A percentile compares a stretch with the other conserved stretches of the same genome.
Evolutionary conservation across 2,797 vertebrate species (phyloP).

Genomic region (Huso huso): DNA sequence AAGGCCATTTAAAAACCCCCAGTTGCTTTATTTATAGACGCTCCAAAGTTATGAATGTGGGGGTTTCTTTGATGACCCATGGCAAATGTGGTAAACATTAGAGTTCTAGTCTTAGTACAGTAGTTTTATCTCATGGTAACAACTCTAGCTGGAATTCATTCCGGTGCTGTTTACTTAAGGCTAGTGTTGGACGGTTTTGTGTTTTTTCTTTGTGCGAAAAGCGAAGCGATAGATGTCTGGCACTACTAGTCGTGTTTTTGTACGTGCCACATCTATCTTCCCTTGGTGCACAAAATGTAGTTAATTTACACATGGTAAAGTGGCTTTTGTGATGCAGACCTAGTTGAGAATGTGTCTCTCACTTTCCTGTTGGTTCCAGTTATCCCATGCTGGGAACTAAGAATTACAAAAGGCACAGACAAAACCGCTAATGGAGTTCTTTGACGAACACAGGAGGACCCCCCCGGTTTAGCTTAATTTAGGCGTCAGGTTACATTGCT

Average conservation of each 20-base stretch:
- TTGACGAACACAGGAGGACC: conserved; percentile 22
- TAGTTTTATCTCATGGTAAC: no score
- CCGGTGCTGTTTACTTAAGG: no score
- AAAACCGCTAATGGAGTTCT: conserved; percentile 32
- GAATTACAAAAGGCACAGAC: conserved; percentile 47
- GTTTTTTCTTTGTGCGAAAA: not conserved
- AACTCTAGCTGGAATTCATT: no score
- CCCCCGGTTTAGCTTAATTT: not conserved
- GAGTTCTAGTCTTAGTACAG: no score
- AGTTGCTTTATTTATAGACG: no score
- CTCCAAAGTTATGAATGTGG: no score
- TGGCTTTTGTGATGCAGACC: conserved; percentile 52
- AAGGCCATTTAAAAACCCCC: no score
- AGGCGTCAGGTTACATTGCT: not conserved
- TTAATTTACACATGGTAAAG: conserved; percentile 41
- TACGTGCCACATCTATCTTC: conserved; percentile 8
- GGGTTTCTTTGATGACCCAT: no score
- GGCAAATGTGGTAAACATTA: no score
- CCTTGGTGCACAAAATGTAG: conserved; percentile 21
- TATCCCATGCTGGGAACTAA: conserved; percentile 48
- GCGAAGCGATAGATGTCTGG: not conserved
- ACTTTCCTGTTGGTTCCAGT: conserved; percentile 48
- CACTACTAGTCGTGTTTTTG: conserved; percentile 16
- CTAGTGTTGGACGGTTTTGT: not conserved
- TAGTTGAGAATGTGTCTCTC: conserved; percentile 40